These are phyloP conservation scores for Cyanocitta stelleri DNA, from an alignment of 2,113 vertebrate species.

Conservation along the genomic window DNA sequence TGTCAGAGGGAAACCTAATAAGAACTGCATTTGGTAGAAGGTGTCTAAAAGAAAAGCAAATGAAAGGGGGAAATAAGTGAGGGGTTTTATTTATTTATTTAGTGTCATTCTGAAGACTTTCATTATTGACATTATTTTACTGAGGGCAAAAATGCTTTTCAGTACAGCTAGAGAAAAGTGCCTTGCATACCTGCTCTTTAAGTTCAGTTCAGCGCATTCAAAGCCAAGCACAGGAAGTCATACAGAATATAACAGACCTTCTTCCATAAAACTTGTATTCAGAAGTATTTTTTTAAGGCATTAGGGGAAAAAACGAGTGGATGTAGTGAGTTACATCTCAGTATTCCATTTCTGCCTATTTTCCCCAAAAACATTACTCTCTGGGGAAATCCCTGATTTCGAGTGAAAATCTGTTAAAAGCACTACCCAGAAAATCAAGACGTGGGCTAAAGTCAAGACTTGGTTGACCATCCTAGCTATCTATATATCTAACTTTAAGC, in stretches of 20 bases:
- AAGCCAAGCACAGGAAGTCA: not conserved
- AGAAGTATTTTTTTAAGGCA: not conserved
- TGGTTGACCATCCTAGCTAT: not conserved
- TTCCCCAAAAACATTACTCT: not conserved
- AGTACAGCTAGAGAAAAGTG: not conserved
- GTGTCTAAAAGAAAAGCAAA: conserved; percentile 11
- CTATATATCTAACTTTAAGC: not conserved
- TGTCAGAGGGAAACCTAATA: conserved; percentile 42
- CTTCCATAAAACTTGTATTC: not conserved
- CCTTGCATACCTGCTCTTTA: not conserved
- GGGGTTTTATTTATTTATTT: not conserved
- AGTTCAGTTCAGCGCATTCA: not conserved
- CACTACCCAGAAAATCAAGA: not conserved
- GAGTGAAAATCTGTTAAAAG: not conserved
- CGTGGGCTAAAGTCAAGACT: not conserved
- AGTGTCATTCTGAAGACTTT: not conserved
- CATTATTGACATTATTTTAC: not conserved
- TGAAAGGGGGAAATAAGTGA: not conserved
- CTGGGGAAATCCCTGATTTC: not conserved
- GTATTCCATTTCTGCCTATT: not conserved
- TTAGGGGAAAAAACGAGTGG: not conserved
- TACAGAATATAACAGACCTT: not conserved
- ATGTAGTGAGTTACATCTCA: not conserved
- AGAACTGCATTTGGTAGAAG: not conserved
- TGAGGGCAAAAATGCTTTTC: not conserved